phyloP scores from a whole-genome alignment of 2,113 vertebrate species.

The Meriones unguiculatus region DNA sequence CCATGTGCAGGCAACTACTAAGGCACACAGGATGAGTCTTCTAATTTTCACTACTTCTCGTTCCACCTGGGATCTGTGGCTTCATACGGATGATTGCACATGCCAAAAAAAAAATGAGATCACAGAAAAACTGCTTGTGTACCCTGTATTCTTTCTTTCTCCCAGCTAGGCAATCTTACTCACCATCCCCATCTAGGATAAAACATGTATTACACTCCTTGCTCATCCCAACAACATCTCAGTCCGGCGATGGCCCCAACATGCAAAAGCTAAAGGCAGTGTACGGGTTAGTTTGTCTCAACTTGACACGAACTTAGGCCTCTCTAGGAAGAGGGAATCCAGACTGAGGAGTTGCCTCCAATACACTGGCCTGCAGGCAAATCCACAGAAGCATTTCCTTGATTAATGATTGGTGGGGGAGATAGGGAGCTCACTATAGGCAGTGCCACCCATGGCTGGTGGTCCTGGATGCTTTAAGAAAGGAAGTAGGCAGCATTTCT shows the following conservation, averaged over 20 bases:
- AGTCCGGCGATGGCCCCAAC: rapidly evolving
- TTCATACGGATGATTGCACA: background rate
- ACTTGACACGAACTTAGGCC: background rate
- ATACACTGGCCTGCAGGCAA: background rate
- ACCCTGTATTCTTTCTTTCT: conserved; percentile 7
- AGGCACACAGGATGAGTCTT: background rate
- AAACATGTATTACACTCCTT: background rate
- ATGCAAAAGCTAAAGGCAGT: background rate
- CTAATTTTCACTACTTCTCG: background rate
- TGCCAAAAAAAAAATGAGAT: background rate
- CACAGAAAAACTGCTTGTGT: background rate
- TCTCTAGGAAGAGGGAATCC: background rate
- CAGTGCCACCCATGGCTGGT: background rate
- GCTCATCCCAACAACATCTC: background rate
- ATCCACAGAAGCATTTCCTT: background rate
- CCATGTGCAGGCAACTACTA: background rate
- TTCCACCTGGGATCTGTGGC: background rate
- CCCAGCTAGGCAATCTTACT: background rate
- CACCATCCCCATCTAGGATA: background rate
- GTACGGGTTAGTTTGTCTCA: background rate
- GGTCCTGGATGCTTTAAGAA: background rate
- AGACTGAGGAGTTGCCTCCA: background rate
- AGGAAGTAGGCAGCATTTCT: background rate
- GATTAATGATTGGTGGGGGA: background rate
- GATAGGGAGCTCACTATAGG: background rate